Evolutionary conservation across 2,113 vertebrate species (phyloP).

Genomic region (Catharus fuscescens): DNA sequence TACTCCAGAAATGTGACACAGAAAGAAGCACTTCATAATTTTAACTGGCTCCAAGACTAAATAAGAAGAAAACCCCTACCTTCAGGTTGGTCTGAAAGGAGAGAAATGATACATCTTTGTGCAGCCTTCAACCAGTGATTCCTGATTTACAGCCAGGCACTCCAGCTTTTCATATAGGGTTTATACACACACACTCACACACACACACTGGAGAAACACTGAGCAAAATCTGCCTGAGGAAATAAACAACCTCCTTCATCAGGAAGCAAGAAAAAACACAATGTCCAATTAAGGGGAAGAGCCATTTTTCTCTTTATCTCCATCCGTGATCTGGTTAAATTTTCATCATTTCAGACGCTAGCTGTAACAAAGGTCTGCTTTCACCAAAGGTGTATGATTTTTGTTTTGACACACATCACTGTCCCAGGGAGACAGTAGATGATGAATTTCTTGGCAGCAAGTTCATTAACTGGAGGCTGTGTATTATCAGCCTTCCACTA

Average conservation of each 20-base stretch:
- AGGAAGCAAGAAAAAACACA: neutral
- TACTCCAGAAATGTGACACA: neutral
- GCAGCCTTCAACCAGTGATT: neutral
- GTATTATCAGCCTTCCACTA: neutral
- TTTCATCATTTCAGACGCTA: neutral
- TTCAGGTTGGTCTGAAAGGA: neutral
- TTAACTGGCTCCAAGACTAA: neutral
- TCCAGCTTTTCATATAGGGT: neutral
- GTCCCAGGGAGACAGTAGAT: neutral
- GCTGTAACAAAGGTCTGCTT: neutral
- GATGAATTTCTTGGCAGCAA: neutral
- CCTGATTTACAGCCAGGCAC: neutral
- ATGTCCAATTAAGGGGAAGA: neutral
- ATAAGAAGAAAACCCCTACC: neutral
- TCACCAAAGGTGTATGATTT: neutral
- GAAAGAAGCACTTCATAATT: neutral
- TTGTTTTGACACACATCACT: slow-evolving; percentile 18
- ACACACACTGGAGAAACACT: fast-evolving
- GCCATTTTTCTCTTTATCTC: neutral
- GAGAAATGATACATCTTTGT: neutral
- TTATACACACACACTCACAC: neutral
- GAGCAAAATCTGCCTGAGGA: neutral
- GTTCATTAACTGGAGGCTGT: slow-evolving; percentile 22
- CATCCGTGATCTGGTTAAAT: neutral
- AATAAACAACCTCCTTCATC: neutral